Base-by-base conservation (phyloP, 2,113 vertebrate genomes). In the Ciconia maguari region DNA sequence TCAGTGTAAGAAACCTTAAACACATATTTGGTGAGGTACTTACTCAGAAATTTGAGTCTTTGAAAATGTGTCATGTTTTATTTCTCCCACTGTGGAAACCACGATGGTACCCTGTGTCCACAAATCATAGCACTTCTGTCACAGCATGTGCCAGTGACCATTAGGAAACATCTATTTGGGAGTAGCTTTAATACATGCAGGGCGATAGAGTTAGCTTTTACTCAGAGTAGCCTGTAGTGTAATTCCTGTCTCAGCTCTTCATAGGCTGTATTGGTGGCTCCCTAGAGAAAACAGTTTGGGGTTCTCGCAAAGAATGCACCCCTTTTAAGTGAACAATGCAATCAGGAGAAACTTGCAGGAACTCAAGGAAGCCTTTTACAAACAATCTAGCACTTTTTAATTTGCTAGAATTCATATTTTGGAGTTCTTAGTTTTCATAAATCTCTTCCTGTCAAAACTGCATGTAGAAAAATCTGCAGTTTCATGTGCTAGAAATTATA, bases 101-200 rank as follows among this genome's bases (percentile, higher is more conserved):
- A 25, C 22, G 32, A 7, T 24, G 24, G 24, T 76, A 64, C 49
- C 22, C 46, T 0, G 0, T 75, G 32, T 83, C 22, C 22, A 32
- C 54, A 46, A n/a, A 34, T 64, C 13, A 21, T 27, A 64, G 44
- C 18, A 36, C 18, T 68, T 74, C 19, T 76, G 20, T 75, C 36
- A 58, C 42, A 46, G 29, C 26, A 13, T 22, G 44, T 62, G 55
- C 48, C 32, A 55, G 32, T 51, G 54, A 79, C 49, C 22, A 16
- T 49, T 42, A 74, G 42, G 32, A 16, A 60, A 52, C 34, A 48
- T 34, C 13, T 49, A 1, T 62, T 52, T 64, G 32, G 26, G 24
- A 52, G 21, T 8, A 34, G 21, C 41, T 87, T 87, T 82, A 42
- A 55, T 36, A 44, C 18, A 9, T n/a, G 22, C 6, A 14, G 18